Conservation (phyloP, 2,113 vertebrate species). For the Dasyornis broadbenti region DNA sequence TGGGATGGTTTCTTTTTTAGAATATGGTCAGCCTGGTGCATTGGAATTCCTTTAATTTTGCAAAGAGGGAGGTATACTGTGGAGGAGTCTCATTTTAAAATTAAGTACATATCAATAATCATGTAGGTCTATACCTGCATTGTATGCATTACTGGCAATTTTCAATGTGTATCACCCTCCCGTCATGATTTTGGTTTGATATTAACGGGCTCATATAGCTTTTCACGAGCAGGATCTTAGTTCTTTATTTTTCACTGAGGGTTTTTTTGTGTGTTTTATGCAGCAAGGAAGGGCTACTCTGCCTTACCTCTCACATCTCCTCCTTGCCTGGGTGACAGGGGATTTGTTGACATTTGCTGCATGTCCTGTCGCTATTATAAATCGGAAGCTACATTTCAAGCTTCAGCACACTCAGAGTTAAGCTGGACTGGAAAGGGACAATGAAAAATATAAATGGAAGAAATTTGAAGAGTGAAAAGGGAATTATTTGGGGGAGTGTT, state of each 20-base stretch:
- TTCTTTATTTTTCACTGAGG: not conserved
- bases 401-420: slow-evolving; percentile 73
- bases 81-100: not conserved
- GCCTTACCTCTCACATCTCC: slow-evolving; percentile 64
- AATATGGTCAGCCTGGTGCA: slow-evolving; percentile 1
- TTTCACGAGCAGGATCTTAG: not conserved
- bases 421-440: slow-evolving; percentile 58
- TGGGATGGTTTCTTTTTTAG: not conserved
- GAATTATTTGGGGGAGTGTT: not conserved
- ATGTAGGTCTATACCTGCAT: not conserved
- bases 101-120: not conserved
- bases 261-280: not conserved
- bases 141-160: not conserved
- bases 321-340: slow-evolving; percentile 53
- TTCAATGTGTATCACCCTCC: not conserved
- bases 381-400: slow-evolving; percentile 72
- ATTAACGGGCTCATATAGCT: not conserved
- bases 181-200: slow-evolving; percentile 21
- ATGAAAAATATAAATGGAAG: slow-evolving; percentile 53
- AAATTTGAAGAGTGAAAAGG: slow-evolving; percentile 47
- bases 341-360: slow-evolving; percentile 76
- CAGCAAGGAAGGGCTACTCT: slow-evolving; percentile 22
- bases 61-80: not conserved
- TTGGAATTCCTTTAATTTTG: slow-evolving; percentile 37
- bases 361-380: slow-evolving; percentile 70